Percentiles rank a stretch among this genome's conserved stretches.
Evolutionary conservation across 2,797 vertebrate species (phyloP).

Genomic region (Anabacerthia variegaticeps): DNA sequence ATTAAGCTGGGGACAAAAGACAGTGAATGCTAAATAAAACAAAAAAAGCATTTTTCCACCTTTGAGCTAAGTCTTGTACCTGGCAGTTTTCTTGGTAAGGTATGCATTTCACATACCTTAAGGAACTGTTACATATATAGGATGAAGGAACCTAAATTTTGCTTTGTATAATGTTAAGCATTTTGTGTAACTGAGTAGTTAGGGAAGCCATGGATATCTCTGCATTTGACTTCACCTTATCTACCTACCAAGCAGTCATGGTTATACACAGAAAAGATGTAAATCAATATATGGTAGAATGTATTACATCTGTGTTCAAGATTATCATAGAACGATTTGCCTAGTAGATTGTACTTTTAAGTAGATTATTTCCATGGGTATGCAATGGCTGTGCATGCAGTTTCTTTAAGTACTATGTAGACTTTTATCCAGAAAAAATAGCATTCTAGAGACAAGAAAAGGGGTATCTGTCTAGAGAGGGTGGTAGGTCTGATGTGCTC

Average conservation of each 20-base stretch:
- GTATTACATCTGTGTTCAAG: neutral
- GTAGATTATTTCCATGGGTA: neutral
- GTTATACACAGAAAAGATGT: fast-evolving
- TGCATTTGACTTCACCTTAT: neutral
- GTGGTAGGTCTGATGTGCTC: neutral
- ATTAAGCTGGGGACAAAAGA: neutral
- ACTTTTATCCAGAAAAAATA: neutral
- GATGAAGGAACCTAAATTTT: neutral
- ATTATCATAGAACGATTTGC: neutral
- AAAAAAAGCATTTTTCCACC: neutral
- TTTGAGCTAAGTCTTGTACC: neutral
- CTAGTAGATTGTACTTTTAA: neutral
- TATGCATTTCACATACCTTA: neutral
- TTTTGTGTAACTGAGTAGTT: neutral
- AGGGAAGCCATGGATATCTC: neutral
- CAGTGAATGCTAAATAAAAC: neutral
- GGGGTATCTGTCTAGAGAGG: neutral
- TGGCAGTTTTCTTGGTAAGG: neutral
- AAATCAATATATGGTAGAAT: neutral
- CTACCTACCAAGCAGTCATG: neutral
- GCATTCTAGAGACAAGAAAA: neutral
- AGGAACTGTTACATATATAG: neutral
- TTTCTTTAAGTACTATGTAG: neutral
- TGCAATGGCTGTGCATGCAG: neutral
- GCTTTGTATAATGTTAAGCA: neutral